Evolutionary conservation across 1,140 invertebrate genomes (phyloP).

Genomic region (Physella acuta): DNA sequence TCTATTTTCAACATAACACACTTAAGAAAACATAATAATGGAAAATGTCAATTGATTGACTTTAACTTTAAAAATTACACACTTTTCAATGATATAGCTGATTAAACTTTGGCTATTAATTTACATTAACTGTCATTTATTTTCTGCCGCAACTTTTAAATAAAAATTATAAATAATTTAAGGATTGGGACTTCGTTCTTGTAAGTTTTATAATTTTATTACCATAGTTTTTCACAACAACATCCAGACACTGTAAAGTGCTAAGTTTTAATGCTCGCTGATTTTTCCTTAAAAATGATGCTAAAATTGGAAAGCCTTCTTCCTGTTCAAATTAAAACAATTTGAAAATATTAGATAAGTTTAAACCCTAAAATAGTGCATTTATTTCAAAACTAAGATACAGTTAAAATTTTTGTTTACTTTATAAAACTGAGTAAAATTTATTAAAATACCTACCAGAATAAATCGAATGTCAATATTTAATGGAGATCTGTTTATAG

Average conservation of each 20-base stretch:
- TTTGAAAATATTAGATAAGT: not conserved
- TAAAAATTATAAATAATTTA: too few species aligned
- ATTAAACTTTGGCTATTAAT: too few species aligned
- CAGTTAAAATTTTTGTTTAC: not conserved
- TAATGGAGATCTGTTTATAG: constrained; percentile 71
- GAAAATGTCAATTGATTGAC: too few species aligned
- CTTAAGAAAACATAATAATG: too few species aligned
- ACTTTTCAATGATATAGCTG: too few species aligned
- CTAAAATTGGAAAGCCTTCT: constrained; percentile 87
- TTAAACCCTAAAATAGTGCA: not conserved
- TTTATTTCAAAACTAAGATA: not conserved
- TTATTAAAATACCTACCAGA: constrained; percentile 66
- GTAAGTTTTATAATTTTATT: constrained; percentile 51
- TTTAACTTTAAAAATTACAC: too few species aligned
- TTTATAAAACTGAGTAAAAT: constrained; percentile 7
- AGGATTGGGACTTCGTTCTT: too few species aligned
- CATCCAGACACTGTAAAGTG: constrained; percentile 87
- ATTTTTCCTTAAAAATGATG: constrained; percentile 94
- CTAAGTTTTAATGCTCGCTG: constrained; percentile 91
- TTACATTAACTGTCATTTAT: too few species aligned
- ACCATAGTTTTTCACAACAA: constrained; percentile 83
- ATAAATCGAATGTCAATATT: constrained; percentile 84
- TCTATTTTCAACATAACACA: too few species aligned
- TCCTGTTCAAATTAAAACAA: too few species aligned
- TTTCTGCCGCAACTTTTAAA: too few species aligned